phyloP scores from a whole-genome alignment of 1,140 invertebrate species.

The Heliconius hewitsoni region DNA sequence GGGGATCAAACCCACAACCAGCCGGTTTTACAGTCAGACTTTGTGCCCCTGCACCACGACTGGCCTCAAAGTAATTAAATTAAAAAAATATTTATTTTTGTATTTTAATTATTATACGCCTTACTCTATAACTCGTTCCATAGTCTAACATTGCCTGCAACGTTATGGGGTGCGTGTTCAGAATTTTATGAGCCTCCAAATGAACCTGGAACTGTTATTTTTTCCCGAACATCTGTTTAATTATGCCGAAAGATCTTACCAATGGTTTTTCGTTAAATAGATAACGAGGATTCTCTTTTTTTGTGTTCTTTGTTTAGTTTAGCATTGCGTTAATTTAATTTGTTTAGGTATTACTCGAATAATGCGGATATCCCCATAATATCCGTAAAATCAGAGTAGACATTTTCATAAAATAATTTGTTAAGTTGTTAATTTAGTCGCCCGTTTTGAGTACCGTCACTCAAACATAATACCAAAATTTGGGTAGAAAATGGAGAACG shows the following conservation, averaged over 20 bases:
- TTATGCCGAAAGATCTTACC: constrained; percentile 46
- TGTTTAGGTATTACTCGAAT: not conserved
- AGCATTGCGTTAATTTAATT: not conserved
- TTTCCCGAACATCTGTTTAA: constrained; percentile 49
- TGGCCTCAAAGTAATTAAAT: too few species aligned
- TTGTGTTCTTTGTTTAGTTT: not conserved
- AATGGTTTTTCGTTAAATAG: constrained; percentile 47
- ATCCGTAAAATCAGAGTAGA: too few species aligned
- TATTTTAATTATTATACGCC: not conserved
- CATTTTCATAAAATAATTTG: not conserved
- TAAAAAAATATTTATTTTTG: not conserved
- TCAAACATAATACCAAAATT: too few species aligned
- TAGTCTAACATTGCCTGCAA: constrained; percentile 38
- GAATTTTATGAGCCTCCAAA: constrained; percentile 49
- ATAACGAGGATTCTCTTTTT: constrained; percentile 38
- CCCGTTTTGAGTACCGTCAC: too few species aligned
- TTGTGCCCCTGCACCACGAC: too few species aligned
- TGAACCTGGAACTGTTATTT: constrained; percentile 48
- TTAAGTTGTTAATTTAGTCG: not conserved
- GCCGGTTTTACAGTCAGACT: too few species aligned
- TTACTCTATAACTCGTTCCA: constrained; percentile 9
- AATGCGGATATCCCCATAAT: not conserved
- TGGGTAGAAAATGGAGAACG: too few species aligned
- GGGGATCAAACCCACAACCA: too few species aligned
- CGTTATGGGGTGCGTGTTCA: constrained; percentile 45